A percentile compares a stretch with the other conserved stretches of the same genome.
Evolutionary conservation across 2,888 invertebrate genomes (phyloP).

Genomic region (Zaprionus bogoriensis): DNA sequence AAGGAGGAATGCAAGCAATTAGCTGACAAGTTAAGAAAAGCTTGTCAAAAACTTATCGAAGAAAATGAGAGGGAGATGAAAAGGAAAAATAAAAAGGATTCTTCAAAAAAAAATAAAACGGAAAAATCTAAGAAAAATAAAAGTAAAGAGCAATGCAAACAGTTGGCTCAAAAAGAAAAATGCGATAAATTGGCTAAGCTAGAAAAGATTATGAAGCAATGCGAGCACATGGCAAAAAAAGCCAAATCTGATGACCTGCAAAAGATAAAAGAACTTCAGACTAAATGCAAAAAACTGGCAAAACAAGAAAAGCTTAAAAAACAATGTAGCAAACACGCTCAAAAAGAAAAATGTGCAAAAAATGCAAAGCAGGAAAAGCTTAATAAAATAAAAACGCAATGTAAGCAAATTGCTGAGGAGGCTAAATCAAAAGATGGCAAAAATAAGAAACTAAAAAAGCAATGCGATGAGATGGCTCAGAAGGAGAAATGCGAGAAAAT

Average conservation of each 20-base stretch:
- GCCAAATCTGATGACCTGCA: background rate
- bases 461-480: conserved; percentile 5
- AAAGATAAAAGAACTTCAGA: background rate
- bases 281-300: background rate
- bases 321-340: conserved; percentile 8
- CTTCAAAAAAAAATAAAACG: background rate
- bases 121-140: background rate
- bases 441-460: conserved; percentile 3
- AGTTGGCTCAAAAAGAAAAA: conserved; percentile 7
- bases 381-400: conserved; percentile 1
- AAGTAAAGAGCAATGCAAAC: conserved; percentile 6
- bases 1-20: conserved; percentile 6
- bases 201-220: conserved; percentile 6
- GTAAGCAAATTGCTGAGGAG: background rate
- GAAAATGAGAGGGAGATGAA: background rate
- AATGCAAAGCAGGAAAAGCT: background rate
- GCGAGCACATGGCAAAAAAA: conserved; percentile 19
- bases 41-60: background rate
- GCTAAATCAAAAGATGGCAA: background rate
- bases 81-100: background rate
- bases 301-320: background rate
- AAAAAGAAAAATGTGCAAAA: conserved; percentile 14
- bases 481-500: conserved; percentile 1
- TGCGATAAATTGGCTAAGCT: conserved; percentile 5
- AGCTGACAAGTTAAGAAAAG: background rate